Conservation (phyloP, 2,797 vertebrate species). For the Lithobates sylvaticus region DNA sequence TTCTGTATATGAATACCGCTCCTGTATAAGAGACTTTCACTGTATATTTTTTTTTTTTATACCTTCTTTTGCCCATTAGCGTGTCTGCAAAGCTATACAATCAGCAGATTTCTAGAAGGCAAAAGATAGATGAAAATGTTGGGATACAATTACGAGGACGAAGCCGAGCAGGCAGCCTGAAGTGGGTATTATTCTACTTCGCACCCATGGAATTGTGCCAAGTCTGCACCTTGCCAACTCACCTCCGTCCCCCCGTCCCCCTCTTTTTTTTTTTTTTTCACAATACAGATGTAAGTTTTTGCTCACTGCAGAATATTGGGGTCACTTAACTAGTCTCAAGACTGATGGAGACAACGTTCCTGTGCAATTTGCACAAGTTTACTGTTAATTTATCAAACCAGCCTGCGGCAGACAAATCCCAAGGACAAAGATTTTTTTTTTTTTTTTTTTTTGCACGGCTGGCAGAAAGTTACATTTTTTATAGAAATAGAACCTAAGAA, state of each 20-base stretch:
- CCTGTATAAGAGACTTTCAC: constrained; percentile 52
- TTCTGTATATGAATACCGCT: constrained; percentile 63
- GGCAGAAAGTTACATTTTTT: constrained; percentile 31
- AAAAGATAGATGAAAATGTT: constrained; percentile 41
- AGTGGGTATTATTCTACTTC: constrained; percentile 30
- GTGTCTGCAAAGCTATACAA: constrained; percentile 35
- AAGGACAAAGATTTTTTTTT: constrained; percentile 8
- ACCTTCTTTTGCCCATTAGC: constrained; percentile 48
- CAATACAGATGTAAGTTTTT: background rate
- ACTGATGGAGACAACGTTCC: constrained; percentile 17
- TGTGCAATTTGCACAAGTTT: constrained; percentile 40
- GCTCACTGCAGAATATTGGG: constrained; percentile 11
- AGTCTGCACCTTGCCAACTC: background rate
- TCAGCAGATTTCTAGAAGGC: constrained; percentile 34
- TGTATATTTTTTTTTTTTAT: background rate
- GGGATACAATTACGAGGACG: constrained; percentile 16
- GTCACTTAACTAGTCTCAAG: constrained; percentile 4
- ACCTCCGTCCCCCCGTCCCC: background rate
- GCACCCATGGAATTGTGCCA: constrained; percentile 6
- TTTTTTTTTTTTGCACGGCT: constrained; percentile 21
- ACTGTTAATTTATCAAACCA: constrained; percentile 47
- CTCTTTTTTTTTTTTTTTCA: too few species aligned
- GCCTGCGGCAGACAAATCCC: background rate
- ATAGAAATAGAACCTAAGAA: background rate
- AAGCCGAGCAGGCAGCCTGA: background rate